These are phyloP conservation scores for Prionailurus viverrinus DNA, from an alignment of 2,113 vertebrate species.

Conservation along the genomic window DNA sequence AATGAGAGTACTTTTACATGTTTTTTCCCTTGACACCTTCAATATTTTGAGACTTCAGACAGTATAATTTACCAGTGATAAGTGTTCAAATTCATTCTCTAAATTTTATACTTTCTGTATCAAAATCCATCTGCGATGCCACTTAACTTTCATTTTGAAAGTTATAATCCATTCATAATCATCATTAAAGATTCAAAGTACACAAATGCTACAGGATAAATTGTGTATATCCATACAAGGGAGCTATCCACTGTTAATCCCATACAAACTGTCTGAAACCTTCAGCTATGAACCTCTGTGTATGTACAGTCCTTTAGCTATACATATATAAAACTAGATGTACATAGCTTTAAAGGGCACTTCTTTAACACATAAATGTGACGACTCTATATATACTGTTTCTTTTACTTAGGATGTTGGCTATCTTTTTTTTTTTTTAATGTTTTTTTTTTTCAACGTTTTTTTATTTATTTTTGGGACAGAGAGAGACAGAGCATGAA, in stretches of 20 bases:
- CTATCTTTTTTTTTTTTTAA: background rate
- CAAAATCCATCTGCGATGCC: slow-evolving; percentile 13
- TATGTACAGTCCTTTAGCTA: background rate
- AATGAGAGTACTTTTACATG: background rate
- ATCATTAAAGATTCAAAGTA: slow-evolving; percentile 44
- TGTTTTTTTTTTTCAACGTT: background rate
- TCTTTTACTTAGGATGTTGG: background rate
- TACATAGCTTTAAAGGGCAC: background rate
- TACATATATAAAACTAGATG: background rate
- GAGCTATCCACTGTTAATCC: background rate
- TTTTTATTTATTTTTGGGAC: too few species aligned
- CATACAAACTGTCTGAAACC: background rate
- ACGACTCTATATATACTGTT: background rate
- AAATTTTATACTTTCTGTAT: slow-evolving; percentile 27
- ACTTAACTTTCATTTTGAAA: background rate
- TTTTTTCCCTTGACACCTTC: slow-evolving; percentile 34
- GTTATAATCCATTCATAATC: slow-evolving; percentile 24
- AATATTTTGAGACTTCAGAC: background rate
- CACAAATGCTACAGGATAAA: slow-evolving; percentile 24
- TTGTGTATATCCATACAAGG: background rate
- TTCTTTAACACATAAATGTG: background rate
- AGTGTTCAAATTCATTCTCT: slow-evolving; percentile 29
- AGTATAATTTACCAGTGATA: background rate
- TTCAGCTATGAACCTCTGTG: background rate
- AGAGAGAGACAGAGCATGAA: too few species aligned